Percentiles rank a stretch among this genome's conserved stretches.
These are phyloP conservation scores for Hirundichthys speculiger DNA, from an alignment of 2,113 vertebrate species.

Conservation along the genomic window DNA sequence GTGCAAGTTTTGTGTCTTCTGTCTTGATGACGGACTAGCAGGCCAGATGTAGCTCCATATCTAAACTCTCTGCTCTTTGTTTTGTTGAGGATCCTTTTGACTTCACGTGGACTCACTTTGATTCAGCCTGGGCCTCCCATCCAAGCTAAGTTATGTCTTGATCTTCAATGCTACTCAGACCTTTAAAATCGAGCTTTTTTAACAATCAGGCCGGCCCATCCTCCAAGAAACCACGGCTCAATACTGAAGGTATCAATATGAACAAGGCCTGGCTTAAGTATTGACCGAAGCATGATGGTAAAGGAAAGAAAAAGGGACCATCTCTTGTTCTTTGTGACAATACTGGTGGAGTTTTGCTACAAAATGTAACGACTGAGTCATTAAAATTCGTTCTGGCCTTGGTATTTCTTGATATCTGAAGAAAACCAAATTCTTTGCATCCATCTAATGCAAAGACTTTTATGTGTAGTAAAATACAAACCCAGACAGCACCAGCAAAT, in stretches of 20 bases:
- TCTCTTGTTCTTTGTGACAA: not conserved
- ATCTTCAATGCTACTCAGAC: constrained; percentile 7
- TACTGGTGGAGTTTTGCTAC: too few species aligned
- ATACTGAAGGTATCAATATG: not conserved
- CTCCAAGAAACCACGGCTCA: not conserved
- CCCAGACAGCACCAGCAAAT: too few species aligned
- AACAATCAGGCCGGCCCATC: not conserved
- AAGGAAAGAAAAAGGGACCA: not conserved
- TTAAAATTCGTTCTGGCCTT: too few species aligned
- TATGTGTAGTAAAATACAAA: too few species aligned
- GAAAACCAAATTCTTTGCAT: too few species aligned
- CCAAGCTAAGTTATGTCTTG: not conserved
- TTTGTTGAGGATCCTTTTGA: not conserved
- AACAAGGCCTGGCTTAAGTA: not conserved
- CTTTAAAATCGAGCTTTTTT: not conserved
- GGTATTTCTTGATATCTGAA: too few species aligned
- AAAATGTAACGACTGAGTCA: too few species aligned
- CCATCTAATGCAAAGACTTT: too few species aligned
- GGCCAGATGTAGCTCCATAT: too few species aligned
- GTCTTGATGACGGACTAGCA: too few species aligned
- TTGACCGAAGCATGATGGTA: not conserved
- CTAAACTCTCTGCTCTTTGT: not conserved
- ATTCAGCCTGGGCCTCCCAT: not conserved
- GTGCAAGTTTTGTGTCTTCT: too few species aligned
- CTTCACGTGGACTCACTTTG: not conserved